Percentiles rank a stretch among this genome's conserved stretches.
These are phyloP conservation scores for Elachura formosa DNA, from an alignment of 2,113 vertebrate genomes.

Conservation along the genomic window DNA sequence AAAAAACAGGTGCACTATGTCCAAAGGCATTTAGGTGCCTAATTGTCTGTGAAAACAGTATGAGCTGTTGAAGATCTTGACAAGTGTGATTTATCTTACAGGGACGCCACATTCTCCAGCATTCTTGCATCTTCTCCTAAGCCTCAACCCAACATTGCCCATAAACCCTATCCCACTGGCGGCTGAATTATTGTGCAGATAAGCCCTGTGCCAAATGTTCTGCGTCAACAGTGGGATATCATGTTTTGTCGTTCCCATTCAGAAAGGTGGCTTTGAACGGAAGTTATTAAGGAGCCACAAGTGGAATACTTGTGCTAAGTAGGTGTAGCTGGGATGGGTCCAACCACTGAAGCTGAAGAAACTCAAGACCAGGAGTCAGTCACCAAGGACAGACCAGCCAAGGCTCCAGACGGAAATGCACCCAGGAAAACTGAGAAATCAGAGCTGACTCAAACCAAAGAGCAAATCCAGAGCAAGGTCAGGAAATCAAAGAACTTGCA, in stretches of 20 bases:
- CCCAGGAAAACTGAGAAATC: not conserved
- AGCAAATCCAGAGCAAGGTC: not conserved
- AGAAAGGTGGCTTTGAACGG: not conserved
- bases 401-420: not conserved
- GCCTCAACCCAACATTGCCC: not conserved
- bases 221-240: not conserved
- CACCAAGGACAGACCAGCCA: not conserved
- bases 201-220: not conserved
- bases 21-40: conserved; percentile 54
- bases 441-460: not conserved
- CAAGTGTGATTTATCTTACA: conserved; percentile 40
- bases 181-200: conserved; percentile 23
- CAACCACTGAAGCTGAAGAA: not conserved
- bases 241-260: not conserved
- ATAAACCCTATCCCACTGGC: not conserved
- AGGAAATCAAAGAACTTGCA: not conserved
- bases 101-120: not conserved
- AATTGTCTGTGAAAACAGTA: conserved; percentile 56
- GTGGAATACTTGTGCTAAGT: not conserved
- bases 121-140: conserved; percentile 38
- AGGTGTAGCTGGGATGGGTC: not conserved
- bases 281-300: not conserved
- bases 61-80: not conserved
- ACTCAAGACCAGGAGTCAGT: not conserved
- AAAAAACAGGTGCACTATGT: conserved; percentile 48